Percentiles rank a stretch among this genome's conserved stretches.
phyloP scores from a whole-genome alignment of 2,797 vertebrate genomes.

The Sebastes miniatus region DNA sequence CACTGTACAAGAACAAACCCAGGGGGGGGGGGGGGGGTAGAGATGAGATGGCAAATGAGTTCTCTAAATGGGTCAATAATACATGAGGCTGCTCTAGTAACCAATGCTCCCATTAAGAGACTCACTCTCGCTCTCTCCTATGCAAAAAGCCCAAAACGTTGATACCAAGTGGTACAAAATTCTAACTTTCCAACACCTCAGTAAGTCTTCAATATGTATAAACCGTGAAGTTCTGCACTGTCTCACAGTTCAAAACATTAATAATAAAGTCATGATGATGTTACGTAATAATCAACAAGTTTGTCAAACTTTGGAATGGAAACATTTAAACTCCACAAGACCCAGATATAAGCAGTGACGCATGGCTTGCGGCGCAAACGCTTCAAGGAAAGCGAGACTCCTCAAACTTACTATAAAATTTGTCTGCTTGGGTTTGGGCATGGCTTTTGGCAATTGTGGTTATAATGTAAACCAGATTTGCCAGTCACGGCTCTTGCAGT shows the following conservation, averaged over 20 bases:
- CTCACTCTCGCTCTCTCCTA: constrained; percentile 2
- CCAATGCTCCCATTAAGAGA: constrained; percentile 43
- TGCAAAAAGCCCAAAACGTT: constrained; percentile 7
- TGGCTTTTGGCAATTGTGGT: constrained; percentile 44
- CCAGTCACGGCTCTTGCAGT: constrained; percentile 22
- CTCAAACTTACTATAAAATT: constrained; percentile 43
- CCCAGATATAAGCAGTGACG: constrained; percentile 15
- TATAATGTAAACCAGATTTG: constrained; percentile 64
- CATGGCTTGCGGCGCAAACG: neutral
- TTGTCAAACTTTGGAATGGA: neutral
- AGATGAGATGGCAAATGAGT: constrained; percentile 46
- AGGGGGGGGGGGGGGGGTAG: constrained; percentile 22
- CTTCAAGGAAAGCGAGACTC: constrained; percentile 45
- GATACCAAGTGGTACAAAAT: neutral
- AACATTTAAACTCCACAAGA: constrained; percentile 17
- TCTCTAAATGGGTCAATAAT: constrained; percentile 71
- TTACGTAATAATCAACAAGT: constrained; percentile 6
- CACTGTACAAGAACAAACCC: constrained; percentile 29
- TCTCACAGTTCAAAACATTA: neutral
- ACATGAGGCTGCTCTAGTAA: constrained; percentile 66
- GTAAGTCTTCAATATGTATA: neutral
- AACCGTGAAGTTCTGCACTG: neutral
- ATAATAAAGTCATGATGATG: neutral
- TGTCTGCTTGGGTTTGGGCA: constrained; percentile 46
- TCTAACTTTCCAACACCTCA: neutral